These are phyloP conservation scores for Liopterus haemorrhoidalis DNA, from an alignment of 2,888 invertebrate species.

Conservation along the genomic window DNA sequence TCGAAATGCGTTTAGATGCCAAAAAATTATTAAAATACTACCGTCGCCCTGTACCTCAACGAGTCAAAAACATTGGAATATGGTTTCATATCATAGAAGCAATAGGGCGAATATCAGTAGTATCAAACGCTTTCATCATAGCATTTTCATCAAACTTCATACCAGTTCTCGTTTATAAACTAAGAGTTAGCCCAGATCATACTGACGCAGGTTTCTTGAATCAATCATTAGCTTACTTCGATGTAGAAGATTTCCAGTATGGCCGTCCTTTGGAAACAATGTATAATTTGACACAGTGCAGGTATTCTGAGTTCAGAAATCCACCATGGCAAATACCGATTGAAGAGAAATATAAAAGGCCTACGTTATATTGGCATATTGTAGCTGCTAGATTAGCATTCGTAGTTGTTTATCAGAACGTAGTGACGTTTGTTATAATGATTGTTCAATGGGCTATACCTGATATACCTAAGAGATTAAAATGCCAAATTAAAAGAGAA, in stretches of 20 bases:
- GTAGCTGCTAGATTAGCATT: constrained; percentile 67
- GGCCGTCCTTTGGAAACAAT: constrained; percentile 39
- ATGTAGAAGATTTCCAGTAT: constrained; percentile 55
- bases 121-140: constrained; percentile 70
- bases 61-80: constrained; percentile 71
- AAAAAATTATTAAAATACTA: constrained; percentile 71
- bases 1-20: constrained; percentile 79
- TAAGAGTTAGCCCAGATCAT: constrained; percentile 47
- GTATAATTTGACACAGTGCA: constrained; percentile 43
- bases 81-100: constrained; percentile 72
- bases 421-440: constrained; percentile 66
- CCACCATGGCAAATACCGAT: constrained; percentile 50
- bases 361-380: constrained; percentile 67
- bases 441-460: constrained; percentile 72
- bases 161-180: constrained; percentile 65
- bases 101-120: constrained; percentile 67
- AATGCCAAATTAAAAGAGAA: constrained; percentile 65
- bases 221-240: constrained; percentile 60
- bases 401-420: constrained; percentile 73
- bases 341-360: constrained; percentile 53
- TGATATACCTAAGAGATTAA: constrained; percentile 64
- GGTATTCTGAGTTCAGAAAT: constrained; percentile 66
- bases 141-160: constrained; percentile 82
- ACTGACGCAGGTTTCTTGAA: constrained; percentile 62
- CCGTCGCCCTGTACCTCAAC: constrained; percentile 65